A percentile compares a stretch with the other conserved stretches of the same genome.
phyloP scores from a whole-genome alignment of 2,797 vertebrate species.

The Prunella strophiata region DNA sequence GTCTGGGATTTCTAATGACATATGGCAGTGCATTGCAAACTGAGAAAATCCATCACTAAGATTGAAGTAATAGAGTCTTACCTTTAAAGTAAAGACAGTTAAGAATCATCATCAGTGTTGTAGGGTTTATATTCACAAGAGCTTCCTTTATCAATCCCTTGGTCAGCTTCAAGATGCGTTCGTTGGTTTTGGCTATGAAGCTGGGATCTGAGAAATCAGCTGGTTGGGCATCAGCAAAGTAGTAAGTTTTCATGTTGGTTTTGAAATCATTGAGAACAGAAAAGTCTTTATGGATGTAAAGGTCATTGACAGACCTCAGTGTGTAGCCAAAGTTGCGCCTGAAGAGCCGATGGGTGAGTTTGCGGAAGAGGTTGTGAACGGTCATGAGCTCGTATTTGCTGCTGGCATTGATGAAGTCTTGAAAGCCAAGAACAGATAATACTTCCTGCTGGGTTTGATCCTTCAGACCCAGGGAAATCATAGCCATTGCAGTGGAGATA shows the following conservation, averaged over 20 bases:
- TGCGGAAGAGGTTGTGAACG: constrained; percentile 94
- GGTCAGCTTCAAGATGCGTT: constrained; percentile 89
- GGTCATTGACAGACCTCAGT: constrained; percentile 88
- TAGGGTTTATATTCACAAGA: constrained; percentile 85
- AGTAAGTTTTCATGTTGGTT: constrained; percentile 83
- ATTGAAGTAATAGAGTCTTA: constrained; percentile 63
- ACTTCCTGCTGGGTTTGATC: constrained; percentile 84
- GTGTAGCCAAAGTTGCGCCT: constrained; percentile 95
- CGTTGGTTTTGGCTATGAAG: constrained; percentile 87
- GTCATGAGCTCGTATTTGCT: constrained; percentile 89
- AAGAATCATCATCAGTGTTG: constrained; percentile 90
- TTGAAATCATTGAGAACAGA: constrained; percentile 83
- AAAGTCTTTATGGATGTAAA: constrained; percentile 87
- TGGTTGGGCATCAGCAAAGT: constrained; percentile 90
- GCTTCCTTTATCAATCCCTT: constrained; percentile 94
- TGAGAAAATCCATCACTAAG: neutral
- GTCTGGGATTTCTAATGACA: neutral
- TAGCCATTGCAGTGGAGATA: constrained; percentile 94
- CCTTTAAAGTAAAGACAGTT: constrained; percentile 99
- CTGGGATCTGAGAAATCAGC: constrained; percentile 88
- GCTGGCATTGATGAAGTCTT: constrained; percentile 92
- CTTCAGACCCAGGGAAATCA: constrained; percentile 89
- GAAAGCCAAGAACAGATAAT: constrained; percentile 84
- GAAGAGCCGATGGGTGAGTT: constrained; percentile 94
- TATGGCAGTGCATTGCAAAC: neutral